Evolutionary conservation across 23 tunicate species (phyloP), one percentile per base, ranked within the genome.

Genomic region (Diplosoma virens): DNA sequence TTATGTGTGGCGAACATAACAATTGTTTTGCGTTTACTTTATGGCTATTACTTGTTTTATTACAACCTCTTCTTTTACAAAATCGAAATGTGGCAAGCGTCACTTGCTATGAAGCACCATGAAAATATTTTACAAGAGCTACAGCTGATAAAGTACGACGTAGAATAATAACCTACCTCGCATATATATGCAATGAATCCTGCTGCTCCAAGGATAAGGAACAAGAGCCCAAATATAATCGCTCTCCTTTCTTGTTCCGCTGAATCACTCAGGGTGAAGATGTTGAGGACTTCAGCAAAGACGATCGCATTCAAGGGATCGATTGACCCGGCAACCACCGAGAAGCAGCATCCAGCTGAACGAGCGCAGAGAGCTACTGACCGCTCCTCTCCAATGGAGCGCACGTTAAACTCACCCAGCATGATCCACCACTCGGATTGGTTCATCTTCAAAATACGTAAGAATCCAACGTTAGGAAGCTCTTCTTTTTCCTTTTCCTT

Each of bases 221-320:
- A 92, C 14, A 81, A 5, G 29, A 80, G 60, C 1, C 82, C 82
- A 37, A 73, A 92, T 17, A 80, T 3, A 61, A 48, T 27, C 0
- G 88, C 79, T 45, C 47, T 75, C 26, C 58, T n/a, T 0, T 53
- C 35, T 61, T 92, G 91, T 58, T 84, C 91, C 4, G 59, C 92
- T 22, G 25, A 11, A 59, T 85, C 80, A 25, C 55, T 70, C 20
- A 85, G 66, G 0, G 92, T 80, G 71, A 92, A 95, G 28, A 89
- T 71, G 28, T 77, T 78, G 34, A 95, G 81, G 21, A 95, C 88
- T 18, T 80, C 93, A n/a, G 99, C 86, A 55, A 95, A 89, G 11
- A 95, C 31, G 33, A 95, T 63, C 6, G 99, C 96, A 30, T 81
- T 89, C 9, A 95, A 58, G 17, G 99, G 95, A 32, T 95, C 96